Conservation (phyloP, 2,888 invertebrate species). For the Lycocerus yunnanus region DNA sequence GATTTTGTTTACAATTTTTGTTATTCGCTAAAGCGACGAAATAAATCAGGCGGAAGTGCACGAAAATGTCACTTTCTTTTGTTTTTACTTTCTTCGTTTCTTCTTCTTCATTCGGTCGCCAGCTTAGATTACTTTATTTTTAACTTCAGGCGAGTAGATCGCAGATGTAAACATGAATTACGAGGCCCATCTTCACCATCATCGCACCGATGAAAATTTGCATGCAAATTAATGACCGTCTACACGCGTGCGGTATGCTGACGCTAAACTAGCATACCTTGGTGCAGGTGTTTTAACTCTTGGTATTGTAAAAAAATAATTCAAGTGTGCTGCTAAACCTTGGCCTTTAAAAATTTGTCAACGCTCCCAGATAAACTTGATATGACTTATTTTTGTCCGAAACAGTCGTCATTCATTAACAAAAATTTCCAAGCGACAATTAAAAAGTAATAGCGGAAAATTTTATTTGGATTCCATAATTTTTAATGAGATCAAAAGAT, state of each 20-base stretch:
- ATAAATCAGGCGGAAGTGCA: not conserved
- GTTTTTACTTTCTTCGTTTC: not conserved
- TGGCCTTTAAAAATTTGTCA: not conserved
- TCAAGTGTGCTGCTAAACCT: not conserved
- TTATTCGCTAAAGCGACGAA: not conserved
- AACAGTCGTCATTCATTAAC: not conserved
- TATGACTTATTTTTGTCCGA: not conserved
- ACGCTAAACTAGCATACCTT: not conserved
- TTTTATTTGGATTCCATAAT: not conserved
- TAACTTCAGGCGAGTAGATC: no score
- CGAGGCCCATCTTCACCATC: not conserved
- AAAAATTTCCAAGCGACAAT: not conserved
- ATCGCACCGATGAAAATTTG: not conserved
- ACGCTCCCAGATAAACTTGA: not conserved
- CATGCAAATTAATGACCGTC: not conserved
- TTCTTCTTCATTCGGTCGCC: not conserved
- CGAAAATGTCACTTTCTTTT: not conserved
- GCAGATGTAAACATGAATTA: no score
- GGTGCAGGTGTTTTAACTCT: not conserved
- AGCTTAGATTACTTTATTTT: not conserved
- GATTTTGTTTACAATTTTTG: not conserved
- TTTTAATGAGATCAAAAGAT: not conserved
- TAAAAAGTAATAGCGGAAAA: not conserved
- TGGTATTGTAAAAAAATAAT: not conserved
- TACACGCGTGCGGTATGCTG: not conserved